Conservation (phyloP, 2,888 invertebrate species). For the Trachelus stipa region DNA sequence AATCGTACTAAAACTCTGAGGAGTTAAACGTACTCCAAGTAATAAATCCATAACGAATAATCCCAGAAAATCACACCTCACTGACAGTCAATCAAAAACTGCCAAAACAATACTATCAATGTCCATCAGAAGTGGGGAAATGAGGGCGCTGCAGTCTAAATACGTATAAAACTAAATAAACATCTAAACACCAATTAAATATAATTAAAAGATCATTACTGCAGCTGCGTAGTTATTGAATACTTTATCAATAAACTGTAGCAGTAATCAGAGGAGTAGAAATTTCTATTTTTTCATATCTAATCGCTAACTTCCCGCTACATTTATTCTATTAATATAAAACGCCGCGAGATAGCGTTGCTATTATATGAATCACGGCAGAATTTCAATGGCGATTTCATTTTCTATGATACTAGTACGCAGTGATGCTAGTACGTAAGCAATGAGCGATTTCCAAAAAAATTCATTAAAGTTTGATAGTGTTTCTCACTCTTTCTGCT, state of each 20-base stretch:
- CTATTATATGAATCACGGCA: neutral
- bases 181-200: neutral
- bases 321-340: neutral
- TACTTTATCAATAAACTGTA: neutral
- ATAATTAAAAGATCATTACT: neutral
- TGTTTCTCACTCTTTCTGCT: neutral
- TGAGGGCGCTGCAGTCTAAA: neutral
- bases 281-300: neutral
- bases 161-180: neutral
- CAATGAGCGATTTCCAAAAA: neutral
- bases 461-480: neutral
- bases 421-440: neutral
- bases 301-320: neutral
- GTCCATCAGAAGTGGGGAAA: neutral
- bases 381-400: neutral
- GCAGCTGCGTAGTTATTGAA: neutral
- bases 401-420: neutral
- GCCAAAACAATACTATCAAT: neutral
- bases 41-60: slow-evolving; percentile 41
- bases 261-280: neutral
- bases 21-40: slow-evolving; percentile 69
- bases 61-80: neutral
- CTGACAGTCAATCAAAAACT: neutral
- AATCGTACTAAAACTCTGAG: slow-evolving; percentile 69
- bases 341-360: neutral